Evolutionary conservation across 2,113 vertebrate species (phyloP), one percentile per base, ranked within the genome.

Genomic region (Passer domesticus): DNA sequence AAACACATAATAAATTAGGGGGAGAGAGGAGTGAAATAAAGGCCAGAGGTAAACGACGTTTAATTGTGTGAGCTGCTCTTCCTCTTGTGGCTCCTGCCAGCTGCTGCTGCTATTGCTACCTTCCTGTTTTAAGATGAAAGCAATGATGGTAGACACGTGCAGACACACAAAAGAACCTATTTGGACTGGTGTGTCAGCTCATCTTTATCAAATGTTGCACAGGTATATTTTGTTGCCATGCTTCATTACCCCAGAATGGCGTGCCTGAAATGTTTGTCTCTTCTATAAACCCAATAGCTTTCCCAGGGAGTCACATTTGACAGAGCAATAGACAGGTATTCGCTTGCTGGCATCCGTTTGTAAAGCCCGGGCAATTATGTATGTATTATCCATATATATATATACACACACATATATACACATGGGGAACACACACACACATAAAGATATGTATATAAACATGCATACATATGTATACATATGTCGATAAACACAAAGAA

Each of bases 131-230:
- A 96, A 97, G 98, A 98, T 98, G 98, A 96, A 98, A 97, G 98
- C 96, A 93, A 98, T 98, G 99, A 99, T 98, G 98, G 99, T 98
- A 97, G 99, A 99, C 98, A 98, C 98, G 98, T 98, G 98, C 98
- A 97, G 97, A 98, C 98, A 98, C 98, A 99, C 98, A 99, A 99
- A 99, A 98, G 99, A 99, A 98, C 98, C 99, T 99, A 99, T 99
- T 99, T 99, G 99, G 98, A 99, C 98, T 99, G 98, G 98, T 98
- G 98, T 99, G 99, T 99, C 99, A 99, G 99, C 99, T 99, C 99
- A 98, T 99, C 99, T 99, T 99, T 99, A 99, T 99, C 99, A 99
- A 99, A 99, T 99, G 98, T 98, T 99, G 98, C 98, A 98, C 98
- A 99, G 99, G 99, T 99, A 99, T 99, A 99, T 99, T 99, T 98